These are phyloP conservation scores for Vombatus ursinus DNA, from an alignment of 2,113 vertebrate species.

Conservation along the genomic window DNA sequence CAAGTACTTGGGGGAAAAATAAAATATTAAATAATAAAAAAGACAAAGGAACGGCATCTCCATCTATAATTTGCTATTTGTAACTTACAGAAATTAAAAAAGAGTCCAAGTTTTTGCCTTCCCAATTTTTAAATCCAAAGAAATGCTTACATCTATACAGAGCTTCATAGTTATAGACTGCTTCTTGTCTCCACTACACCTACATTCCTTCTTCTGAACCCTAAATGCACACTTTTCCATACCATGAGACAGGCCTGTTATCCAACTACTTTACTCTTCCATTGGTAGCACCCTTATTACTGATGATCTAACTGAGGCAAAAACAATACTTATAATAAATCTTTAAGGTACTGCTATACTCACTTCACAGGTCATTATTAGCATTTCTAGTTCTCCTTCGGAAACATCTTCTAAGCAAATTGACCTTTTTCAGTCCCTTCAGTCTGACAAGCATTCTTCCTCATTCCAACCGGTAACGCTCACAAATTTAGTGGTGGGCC, in stretches of 20 bases:
- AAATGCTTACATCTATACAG: too few species aligned
- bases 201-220: neutral
- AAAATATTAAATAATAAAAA: too few species aligned
- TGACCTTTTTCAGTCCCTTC: neutral
- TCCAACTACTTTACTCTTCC: neutral
- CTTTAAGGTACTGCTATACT: neutral
- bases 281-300: neutral
- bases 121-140: too few species aligned
- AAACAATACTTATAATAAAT: neutral
- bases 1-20: too few species aligned
- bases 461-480: neutral
- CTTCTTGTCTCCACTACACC: too few species aligned
- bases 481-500: neutral
- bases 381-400: neutral
- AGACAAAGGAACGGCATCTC: too few species aligned
- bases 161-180: too few species aligned
- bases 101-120: too few species aligned
- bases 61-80: too few species aligned
- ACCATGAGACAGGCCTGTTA: neutral
- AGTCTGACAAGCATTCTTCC: neutral
- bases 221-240: neutral
- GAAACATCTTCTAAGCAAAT: neutral
- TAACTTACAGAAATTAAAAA: too few species aligned
- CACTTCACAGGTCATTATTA: neutral
- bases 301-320: neutral